Evolutionary conservation across 2,797 vertebrate genomes (phyloP).

Genomic region (Pitangus sulphuratus): DNA sequence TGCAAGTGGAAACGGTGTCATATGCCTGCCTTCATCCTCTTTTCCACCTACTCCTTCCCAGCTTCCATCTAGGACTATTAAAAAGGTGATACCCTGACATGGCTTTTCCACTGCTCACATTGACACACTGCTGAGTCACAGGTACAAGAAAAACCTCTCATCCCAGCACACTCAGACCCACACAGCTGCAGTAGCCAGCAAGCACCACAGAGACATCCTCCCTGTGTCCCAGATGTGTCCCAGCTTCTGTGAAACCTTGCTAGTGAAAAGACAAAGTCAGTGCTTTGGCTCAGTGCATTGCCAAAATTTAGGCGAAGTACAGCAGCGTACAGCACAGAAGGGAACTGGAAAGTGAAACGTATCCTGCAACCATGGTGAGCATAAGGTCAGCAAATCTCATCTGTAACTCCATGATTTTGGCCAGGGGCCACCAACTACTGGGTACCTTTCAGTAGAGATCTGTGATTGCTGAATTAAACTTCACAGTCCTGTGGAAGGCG

Average conservation of each 20-base stretch:
- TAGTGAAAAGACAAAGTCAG: not conserved
- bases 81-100: not conserved
- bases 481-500: rapidly evolving
- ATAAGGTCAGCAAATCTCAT: not conserved
- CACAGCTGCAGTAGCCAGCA: not conserved
- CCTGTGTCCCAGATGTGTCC: not conserved
- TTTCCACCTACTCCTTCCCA: not conserved
- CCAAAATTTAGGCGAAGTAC: not conserved
- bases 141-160: not conserved
- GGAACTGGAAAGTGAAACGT: rapidly evolving
- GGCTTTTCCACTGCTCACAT: not conserved
- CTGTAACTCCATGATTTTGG: not conserved
- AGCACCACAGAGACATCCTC: not conserved
- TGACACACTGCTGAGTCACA: not conserved
- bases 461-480: not conserved
- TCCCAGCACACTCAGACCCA: not conserved
- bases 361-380: rapidly evolving
- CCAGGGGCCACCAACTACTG: not conserved
- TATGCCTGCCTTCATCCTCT: not conserved
- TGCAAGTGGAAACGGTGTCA: not conserved
- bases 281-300: not conserved
- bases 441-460: not conserved
- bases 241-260: not conserved
- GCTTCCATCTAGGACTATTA: rapidly evolving
- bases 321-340: not conserved